Evolutionary conservation across 2,888 invertebrate species (phyloP).

Genomic region (Noctua janthina): DNA sequence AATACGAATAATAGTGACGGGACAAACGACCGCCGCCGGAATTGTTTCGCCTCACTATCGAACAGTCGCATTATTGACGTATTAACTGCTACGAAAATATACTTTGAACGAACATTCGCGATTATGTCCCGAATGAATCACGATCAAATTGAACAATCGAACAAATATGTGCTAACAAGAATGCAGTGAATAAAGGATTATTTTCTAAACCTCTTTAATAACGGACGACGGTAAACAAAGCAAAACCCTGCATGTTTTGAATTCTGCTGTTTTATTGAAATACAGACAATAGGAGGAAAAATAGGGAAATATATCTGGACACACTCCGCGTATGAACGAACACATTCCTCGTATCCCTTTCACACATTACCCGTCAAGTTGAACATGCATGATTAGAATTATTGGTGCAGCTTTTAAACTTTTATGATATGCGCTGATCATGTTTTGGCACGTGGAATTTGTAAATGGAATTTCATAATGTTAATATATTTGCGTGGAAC

Average conservation of each 20-base stretch:
- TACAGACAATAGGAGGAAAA: slow-evolving; percentile 41
- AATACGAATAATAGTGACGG: slow-evolving; percentile 61
- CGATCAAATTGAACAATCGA: slow-evolving; percentile 19
- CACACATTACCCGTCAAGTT: slow-evolving; percentile 15
- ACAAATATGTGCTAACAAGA: slow-evolving; percentile 33
- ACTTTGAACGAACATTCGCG: slow-evolving; percentile 40
- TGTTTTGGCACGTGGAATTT: slow-evolving; percentile 22
- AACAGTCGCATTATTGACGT: slow-evolving; percentile 56
- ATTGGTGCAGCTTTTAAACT: slow-evolving; percentile 22
- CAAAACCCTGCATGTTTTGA: slow-evolving; percentile 32
- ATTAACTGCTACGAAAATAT: slow-evolving; percentile 59
- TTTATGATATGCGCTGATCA: slow-evolving; percentile 20
- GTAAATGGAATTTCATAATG: slow-evolving; percentile 23
- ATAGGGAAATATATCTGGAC: slow-evolving; percentile 31
- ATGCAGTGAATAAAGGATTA: slow-evolving; percentile 28
- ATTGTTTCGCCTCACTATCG: slow-evolving; percentile 63
- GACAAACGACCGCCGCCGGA: slow-evolving; percentile 50
- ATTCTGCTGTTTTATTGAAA: slow-evolving; percentile 43
- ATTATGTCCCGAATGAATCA: slow-evolving; percentile 40
- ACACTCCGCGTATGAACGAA: slow-evolving; percentile 8
- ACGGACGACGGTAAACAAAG: slow-evolving; percentile 39
- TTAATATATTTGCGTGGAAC: not conserved
- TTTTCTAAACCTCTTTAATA: slow-evolving; percentile 36
- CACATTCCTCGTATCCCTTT: slow-evolving; percentile 32
- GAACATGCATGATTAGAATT: slow-evolving; percentile 35